Conservation (phyloP, 2,797 vertebrate species). For the Enteromius viviparus region DNA sequence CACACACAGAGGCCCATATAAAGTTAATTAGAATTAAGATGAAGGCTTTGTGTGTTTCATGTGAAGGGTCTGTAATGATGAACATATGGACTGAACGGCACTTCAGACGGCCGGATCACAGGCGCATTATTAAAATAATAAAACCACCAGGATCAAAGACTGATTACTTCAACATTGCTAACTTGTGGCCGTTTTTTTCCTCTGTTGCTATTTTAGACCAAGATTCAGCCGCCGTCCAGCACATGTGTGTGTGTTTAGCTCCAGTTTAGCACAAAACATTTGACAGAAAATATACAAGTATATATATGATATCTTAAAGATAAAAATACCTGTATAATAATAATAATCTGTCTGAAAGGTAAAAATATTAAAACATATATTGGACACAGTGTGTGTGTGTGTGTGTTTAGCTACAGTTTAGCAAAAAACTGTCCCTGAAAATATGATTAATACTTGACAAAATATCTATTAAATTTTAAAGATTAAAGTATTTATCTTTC, state of each 20-base stretch:
- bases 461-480: neutral
- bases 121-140: constrained; percentile 79
- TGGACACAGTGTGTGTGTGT: too few relatives aligned
- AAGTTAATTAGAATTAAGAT: constrained; percentile 70
- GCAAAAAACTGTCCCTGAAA: neutral
- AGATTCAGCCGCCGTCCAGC: neutral
- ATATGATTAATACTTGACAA: neutral
- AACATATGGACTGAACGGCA: constrained; percentile 75
- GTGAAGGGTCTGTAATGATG: constrained; percentile 71
- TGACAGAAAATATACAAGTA: neutral
- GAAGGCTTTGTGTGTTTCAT: constrained; percentile 64
- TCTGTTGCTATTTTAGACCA: constrained; percentile 51
- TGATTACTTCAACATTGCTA: constrained; percentile 73
- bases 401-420: too few relatives aligned
- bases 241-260: neutral
- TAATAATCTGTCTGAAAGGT: neutral
- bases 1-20: constrained; percentile 58
- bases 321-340: neutral
- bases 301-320: neutral
- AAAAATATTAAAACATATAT: neutral
- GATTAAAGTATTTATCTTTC: neutral
- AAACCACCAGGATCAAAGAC: constrained; percentile 78
- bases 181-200: constrained; percentile 4
- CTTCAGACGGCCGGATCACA: constrained; percentile 73
- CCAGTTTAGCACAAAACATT: neutral